A percentile compares a stretch with the other conserved stretches of the same genome.
Conservation (phyloP, 2,113 vertebrate species). For the Origma solitaria region DNA sequence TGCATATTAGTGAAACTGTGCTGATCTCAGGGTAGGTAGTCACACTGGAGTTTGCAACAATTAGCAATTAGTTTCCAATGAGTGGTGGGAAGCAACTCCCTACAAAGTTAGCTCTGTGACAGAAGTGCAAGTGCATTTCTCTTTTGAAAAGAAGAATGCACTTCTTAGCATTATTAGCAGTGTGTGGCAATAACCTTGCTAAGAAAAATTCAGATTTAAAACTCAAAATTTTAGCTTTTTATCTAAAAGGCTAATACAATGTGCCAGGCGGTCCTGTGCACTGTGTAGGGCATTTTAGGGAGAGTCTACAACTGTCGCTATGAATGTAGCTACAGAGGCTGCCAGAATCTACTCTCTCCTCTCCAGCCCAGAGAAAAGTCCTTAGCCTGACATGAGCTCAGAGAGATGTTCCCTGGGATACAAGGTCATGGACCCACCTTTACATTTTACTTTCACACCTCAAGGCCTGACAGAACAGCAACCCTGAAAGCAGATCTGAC, state of each 20-base stretch:
- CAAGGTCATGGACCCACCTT: neutral
- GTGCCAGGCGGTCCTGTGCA: neutral
- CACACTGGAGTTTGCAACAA: neutral
- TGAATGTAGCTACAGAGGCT: neutral
- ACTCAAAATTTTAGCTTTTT: neutral
- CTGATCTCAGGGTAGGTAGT: neutral
- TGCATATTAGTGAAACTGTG: neutral
- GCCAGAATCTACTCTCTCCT: neutral
- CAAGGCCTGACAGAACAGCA: constrained; percentile 13
- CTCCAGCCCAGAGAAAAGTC: neutral
- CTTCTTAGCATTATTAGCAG: too few relatives aligned
- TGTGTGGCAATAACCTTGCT: neutral
- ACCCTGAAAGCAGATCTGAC: neutral
- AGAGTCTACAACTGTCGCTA: neutral
- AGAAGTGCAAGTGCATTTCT: neutral
- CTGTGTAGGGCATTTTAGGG: neutral
- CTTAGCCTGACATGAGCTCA: neutral
- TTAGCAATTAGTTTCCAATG: neutral
- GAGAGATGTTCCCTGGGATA: neutral
- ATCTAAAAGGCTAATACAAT: neutral
- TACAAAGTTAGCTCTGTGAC: neutral
- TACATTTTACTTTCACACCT: constrained; percentile 14
- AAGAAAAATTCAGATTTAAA: neutral
- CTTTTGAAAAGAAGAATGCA: neutral
- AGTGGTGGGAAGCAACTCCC: neutral